phyloP scores from a whole-genome alignment of 2,113 vertebrate genomes.

The Pundamilia nyererei region DNA sequence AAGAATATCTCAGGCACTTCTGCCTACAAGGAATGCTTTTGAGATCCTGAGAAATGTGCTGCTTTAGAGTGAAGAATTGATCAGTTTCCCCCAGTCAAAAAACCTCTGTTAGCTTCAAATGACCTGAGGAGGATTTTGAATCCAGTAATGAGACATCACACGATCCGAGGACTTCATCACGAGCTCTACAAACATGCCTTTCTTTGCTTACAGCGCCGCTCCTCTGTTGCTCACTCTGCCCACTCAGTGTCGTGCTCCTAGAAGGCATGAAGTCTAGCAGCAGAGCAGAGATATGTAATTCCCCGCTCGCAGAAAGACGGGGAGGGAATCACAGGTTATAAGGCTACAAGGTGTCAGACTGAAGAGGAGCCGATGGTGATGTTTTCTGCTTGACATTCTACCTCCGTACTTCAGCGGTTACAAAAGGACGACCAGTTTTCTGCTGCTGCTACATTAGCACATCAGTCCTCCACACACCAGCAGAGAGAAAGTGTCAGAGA shows the following conservation, averaged over 20 bases:
- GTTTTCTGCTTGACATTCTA: slow-evolving; percentile 25
- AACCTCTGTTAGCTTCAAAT: background rate
- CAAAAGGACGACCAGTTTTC: background rate
- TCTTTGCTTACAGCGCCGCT: background rate
- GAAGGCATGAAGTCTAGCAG: slow-evolving; percentile 15
- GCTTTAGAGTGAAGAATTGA: background rate
- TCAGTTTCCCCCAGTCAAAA: background rate
- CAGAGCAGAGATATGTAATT: slow-evolving; percentile 3
- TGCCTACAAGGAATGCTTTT: background rate
- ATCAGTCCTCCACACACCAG: background rate
- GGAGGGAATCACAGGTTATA: background rate
- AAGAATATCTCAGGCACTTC: background rate
- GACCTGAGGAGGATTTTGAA: background rate
- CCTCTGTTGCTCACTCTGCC: background rate
- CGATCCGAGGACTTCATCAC: background rate
- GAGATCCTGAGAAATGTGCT: background rate
- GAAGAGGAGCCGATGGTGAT: background rate
- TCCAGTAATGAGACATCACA: background rate
- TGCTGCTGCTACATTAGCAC: slow-evolving; percentile 3
- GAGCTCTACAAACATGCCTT: background rate
- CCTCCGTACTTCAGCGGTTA: background rate
- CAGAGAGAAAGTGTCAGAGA: background rate
- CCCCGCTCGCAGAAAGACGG: background rate
- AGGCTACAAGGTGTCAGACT: slow-evolving; percentile 4
- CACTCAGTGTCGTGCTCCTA: background rate